Evolutionary conservation across 2,797 vertebrate species (phyloP).

Genomic region (Neomorphus geoffroyi): DNA sequence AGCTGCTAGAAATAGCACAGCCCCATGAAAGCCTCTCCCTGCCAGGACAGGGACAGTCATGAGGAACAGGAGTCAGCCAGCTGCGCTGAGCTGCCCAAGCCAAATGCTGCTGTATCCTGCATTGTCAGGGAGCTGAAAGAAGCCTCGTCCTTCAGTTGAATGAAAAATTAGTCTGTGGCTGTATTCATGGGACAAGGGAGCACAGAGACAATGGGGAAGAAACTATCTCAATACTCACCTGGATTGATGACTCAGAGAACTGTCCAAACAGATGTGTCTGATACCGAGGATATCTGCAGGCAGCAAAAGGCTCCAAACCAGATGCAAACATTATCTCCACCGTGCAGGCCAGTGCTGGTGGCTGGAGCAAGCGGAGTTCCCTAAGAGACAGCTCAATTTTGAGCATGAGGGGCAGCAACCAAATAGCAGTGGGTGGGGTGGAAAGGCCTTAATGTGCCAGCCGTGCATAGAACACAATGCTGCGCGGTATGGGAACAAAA

Average conservation of each 20-base stretch:
- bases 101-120: not conserved
- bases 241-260: not conserved
- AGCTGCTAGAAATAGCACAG: not conserved
- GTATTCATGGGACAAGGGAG: not conserved
- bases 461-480: not conserved
- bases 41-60: not conserved
- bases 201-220: not conserved
- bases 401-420: not conserved
- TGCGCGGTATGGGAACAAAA: not conserved
- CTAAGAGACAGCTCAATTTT: not conserved
- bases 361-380: not conserved
- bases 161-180: not conserved
- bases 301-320: not conserved
- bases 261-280: slow-evolving; percentile 1
- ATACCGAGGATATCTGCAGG: not conserved
- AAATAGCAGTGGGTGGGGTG: not conserved
- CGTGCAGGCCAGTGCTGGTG: not conserved
- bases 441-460: not conserved
- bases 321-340: not conserved
- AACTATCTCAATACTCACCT: not conserved
- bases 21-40: not conserved
- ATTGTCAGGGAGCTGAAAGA: not conserved
- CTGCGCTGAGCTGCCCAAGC: not conserved
- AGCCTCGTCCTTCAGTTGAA: not conserved
- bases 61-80: not conserved